Conservation (phyloP, 1,140 invertebrate genomes). For the Monomorium pharaonis region DNA sequence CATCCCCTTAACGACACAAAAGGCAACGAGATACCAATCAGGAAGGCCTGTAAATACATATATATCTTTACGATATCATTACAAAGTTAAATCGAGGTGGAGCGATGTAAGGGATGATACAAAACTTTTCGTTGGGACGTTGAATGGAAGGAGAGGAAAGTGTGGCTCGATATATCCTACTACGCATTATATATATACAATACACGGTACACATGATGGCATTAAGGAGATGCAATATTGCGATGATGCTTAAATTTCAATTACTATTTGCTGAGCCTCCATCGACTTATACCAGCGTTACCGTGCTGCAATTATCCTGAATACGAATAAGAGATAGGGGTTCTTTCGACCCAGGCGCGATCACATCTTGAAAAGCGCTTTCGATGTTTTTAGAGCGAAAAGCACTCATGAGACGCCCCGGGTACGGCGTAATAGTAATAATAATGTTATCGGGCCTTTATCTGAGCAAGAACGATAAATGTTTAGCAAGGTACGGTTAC, state of each 20-base stretch:
- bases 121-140: neutral
- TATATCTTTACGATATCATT: neutral
- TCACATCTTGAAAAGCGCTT: constrained; percentile 72
- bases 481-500: constrained; percentile 67
- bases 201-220: neutral
- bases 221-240: constrained; percentile 38
- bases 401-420: constrained; percentile 68
- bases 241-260: constrained; percentile 63
- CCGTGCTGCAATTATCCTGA: constrained; percentile 58
- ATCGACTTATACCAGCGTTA: constrained; percentile 63
- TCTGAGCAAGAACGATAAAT: constrained; percentile 69
- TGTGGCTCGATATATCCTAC: neutral
- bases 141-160: neutral
- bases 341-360: constrained; percentile 66
- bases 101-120: neutral
- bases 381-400: constrained; percentile 69
- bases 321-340: constrained; percentile 48
- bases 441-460: constrained; percentile 72
- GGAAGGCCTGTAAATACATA: neutral
- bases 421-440: constrained; percentile 70
- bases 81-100: neutral
- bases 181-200: neutral
- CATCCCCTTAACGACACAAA: neutral
- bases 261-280: constrained; percentile 58
- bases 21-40: neutral